Conservation (phyloP, 35 echinoderm and acorn worm species). For the Lytechinus variegatus region DNA sequence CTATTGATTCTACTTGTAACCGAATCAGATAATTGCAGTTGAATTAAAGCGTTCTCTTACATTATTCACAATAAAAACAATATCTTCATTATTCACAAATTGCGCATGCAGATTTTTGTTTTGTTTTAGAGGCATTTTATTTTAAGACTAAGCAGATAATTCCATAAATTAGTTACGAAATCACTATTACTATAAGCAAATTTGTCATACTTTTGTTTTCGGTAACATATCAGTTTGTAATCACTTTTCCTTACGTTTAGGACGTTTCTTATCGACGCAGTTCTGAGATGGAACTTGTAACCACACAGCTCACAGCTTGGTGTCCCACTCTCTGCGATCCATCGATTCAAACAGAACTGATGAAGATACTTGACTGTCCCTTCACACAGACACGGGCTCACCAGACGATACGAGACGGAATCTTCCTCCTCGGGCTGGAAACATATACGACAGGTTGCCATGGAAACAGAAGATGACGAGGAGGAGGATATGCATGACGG, state of each 20-base stretch:
- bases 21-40: too few relatives aligned
- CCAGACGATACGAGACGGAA: neutral
- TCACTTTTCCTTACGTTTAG: slow-evolving; percentile 52
- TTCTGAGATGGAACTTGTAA: slow-evolving; percentile 62
- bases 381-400: slow-evolving; percentile 67
- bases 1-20: too few relatives aligned
- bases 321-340: slow-evolving; percentile 66
- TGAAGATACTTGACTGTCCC: slow-evolving; percentile 74
- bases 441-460: neutral
- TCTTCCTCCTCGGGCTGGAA: slow-evolving; percentile 23
- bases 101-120: too few relatives aligned
- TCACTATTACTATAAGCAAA: too few relatives aligned
- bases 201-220: too few relatives aligned
- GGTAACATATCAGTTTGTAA: too few relatives aligned
- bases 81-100: too few relatives aligned
- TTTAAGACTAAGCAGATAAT: too few relatives aligned
- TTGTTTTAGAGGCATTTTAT: too few relatives aligned
- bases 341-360: slow-evolving; percentile 65
- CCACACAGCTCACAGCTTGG: slow-evolving; percentile 73
- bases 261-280: slow-evolving; percentile 31
- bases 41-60: too few relatives aligned
- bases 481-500: neutral
- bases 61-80: too few relatives aligned
- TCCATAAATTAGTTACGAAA: too few relatives aligned
- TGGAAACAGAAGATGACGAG: neutral